phyloP scores from a whole-genome alignment of 92 coral and sea anemone species.

The Parazoanthus atlanticus region DNA sequence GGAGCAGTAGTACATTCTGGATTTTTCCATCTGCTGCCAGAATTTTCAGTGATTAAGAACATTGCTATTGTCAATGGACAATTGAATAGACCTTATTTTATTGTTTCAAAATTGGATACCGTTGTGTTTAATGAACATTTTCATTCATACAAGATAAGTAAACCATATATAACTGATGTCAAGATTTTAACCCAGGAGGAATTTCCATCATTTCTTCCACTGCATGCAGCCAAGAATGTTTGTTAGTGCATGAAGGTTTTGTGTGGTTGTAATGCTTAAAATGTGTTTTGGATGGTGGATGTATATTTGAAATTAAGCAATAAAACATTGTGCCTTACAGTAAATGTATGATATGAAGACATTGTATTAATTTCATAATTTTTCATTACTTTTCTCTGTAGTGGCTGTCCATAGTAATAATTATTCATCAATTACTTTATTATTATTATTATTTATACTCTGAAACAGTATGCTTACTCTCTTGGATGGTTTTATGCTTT shows the following conservation, averaged over 20 bases:
- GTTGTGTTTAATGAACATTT: constrained; percentile 53
- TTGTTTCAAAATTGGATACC: constrained; percentile 48
- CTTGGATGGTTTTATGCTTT: too few relatives aligned
- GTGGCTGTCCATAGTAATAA: too few relatives aligned
- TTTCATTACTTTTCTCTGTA: too few relatives aligned
- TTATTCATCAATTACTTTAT: too few relatives aligned
- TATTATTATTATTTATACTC: too few relatives aligned
- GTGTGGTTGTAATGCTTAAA: background rate
- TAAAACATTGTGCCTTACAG: too few relatives aligned
- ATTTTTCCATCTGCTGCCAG: constrained; percentile 54
- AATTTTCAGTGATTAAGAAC: constrained; percentile 54
- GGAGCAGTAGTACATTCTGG: constrained; percentile 58
- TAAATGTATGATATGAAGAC: too few relatives aligned
- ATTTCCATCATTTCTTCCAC: constrained; percentile 51
- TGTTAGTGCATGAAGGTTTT: background rate
- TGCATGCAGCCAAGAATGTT: constrained; percentile 30
- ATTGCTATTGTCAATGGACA: constrained; percentile 55
- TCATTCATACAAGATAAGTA: constrained; percentile 49
- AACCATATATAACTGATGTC: constrained; percentile 34
- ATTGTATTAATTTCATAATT: too few relatives aligned
- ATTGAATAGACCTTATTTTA: constrained; percentile 48
- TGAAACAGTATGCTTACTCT: too few relatives aligned
- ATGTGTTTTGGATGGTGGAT: too few relatives aligned
- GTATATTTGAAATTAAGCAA: too few relatives aligned
- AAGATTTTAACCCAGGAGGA: constrained; percentile 50